These are phyloP conservation scores for Tragulus kanchil DNA, from an alignment of 2,113 vertebrate species.

Conservation along the genomic window DNA sequence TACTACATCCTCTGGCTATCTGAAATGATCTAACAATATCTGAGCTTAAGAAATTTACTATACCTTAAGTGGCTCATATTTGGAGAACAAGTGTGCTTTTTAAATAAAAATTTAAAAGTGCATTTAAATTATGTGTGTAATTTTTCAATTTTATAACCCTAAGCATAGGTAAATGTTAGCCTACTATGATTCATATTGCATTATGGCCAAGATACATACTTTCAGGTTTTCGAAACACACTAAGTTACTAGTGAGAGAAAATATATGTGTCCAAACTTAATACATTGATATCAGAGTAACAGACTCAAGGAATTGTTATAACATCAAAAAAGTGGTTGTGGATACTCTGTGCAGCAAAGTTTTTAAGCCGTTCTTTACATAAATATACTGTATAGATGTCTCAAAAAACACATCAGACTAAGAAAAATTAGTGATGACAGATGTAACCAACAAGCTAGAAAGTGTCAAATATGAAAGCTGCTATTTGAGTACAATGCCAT, in stretches of 20 bases:
- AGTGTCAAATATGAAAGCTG: neutral
- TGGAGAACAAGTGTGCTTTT: neutral
- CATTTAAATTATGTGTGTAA: constrained; percentile 15
- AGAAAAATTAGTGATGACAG: neutral
- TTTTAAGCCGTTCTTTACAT: constrained; percentile 1
- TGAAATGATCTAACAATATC: neutral
- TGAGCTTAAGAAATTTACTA: neutral
- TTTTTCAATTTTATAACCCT: neutral
- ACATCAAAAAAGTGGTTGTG: neutral
- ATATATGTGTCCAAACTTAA: constrained; percentile 5
- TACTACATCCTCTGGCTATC: neutral
- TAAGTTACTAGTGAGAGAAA: constrained; percentile 35
- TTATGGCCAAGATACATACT: neutral
- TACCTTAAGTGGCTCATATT: neutral
- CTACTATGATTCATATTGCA: neutral
- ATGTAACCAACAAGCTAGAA: neutral
- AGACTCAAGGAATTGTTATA: neutral
- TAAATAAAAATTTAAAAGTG: neutral
- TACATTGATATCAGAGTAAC: neutral
- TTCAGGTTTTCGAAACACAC: neutral
- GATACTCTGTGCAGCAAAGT: neutral
- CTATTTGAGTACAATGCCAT: neutral
- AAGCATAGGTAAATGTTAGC: constrained; percentile 4
- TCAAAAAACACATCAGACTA: constrained; percentile 31
- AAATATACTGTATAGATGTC: constrained; percentile 7